Percentiles rank a stretch among this genome's conserved stretches.
Conservation (phyloP, 2,113 vertebrate species). For the Tichodroma muraria region DNA sequence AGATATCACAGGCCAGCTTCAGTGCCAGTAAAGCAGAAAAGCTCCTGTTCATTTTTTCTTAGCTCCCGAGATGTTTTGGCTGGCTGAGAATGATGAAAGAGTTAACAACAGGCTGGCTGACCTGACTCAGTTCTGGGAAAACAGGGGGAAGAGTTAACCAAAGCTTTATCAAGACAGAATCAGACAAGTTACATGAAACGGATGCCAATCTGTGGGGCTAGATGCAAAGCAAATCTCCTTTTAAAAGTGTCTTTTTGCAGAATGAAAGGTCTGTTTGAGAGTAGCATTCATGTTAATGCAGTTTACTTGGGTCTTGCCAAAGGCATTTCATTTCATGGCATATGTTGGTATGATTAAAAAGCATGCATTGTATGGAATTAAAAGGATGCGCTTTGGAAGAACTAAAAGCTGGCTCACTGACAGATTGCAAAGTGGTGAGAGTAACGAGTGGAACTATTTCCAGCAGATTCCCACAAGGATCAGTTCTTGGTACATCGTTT, state of each 20-base stretch:
- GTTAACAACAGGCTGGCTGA: not conserved
- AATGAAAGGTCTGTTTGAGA: not conserved
- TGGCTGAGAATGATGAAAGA: not conserved
- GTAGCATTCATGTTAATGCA: not conserved
- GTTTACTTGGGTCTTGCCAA: not conserved
- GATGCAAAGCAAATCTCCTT: not conserved
- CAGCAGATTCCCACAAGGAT: constrained; percentile 63
- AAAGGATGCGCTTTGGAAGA: constrained; percentile 42
- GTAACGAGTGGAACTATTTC: constrained; percentile 29
- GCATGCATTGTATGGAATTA: constrained; percentile 26
- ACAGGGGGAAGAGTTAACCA: not conserved
- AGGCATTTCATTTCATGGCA: constrained; percentile 2
- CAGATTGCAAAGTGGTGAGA: constrained; percentile 11
- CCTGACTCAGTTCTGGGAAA: not conserved
- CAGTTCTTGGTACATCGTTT: constrained; percentile 19
- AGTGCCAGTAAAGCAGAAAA: not conserved
- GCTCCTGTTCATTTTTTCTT: not conserved
- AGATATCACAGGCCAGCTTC: not conserved
- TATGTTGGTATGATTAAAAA: constrained; percentile 12
- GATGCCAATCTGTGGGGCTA: not conserved
- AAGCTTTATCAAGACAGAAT: not conserved
- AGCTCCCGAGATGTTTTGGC: not conserved
- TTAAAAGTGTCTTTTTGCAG: not conserved
- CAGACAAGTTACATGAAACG: fast-evolving
- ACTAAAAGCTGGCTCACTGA: constrained; percentile 23